Conservation (phyloP, 2,113 vertebrate genomes). For the Perca flavescens region DNA sequence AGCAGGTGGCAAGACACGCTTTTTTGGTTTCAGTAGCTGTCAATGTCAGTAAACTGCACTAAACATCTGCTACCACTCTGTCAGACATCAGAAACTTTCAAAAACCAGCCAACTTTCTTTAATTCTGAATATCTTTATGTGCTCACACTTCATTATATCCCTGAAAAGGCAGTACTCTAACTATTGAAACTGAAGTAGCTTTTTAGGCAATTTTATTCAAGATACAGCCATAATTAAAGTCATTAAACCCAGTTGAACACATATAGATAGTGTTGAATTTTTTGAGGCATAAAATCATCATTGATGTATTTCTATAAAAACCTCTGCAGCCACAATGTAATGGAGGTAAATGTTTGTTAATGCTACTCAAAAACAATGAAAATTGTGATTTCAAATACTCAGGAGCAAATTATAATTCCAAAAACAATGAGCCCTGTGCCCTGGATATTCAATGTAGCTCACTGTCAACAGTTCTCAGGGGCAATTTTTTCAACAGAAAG, state of each 20-base stretch:
- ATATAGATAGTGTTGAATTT: background rate
- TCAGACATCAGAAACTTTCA: background rate
- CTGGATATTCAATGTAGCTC: background rate
- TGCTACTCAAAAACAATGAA: background rate
- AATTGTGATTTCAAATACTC: background rate
- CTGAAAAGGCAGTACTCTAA: background rate
- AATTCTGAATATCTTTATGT: background rate
- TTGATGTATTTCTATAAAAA: background rate
- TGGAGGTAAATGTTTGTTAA: background rate
- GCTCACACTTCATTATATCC: background rate
- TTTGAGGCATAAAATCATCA: background rate
- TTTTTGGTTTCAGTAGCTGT: slow-evolving; percentile 7
- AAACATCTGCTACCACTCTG: slow-evolving; percentile 13
- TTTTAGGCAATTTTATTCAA: background rate
- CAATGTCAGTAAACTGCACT: background rate
- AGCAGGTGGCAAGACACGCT: background rate
- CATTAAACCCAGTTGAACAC: background rate
- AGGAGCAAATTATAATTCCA: background rate
- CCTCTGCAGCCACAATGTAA: background rate
- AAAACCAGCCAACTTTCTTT: background rate
- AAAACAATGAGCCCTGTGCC: background rate
- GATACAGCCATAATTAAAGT: background rate
- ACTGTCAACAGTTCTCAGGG: background rate
- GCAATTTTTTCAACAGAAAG: background rate
- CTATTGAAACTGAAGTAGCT: background rate